Evolutionary conservation across 2,113 vertebrate genomes (phyloP), one percentile per base, ranked within the genome.

Genomic region (Bubo blakistoni): DNA sequence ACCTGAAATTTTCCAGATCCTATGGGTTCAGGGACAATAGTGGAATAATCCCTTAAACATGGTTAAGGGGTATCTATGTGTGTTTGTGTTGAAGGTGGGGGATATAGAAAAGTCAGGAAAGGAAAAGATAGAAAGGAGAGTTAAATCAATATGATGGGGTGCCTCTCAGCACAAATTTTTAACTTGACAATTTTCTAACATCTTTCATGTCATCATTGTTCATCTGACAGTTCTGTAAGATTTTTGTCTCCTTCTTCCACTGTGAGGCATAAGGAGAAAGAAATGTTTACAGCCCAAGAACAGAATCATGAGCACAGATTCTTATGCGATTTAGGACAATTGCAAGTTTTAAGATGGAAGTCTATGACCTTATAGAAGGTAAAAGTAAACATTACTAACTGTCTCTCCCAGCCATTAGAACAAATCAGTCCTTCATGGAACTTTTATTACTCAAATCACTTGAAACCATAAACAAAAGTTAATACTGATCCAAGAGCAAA

Each of bases 381-480:
- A 78, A 90, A 83, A 92, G 38, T 86, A 86, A 92, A 86, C 47
- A 92, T 78, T 73, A 55, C 52, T 94, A 84, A 90, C 49, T 58
- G 47, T 73, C 10, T 83, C n/a, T 83, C 34, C 8, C 38, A 61
- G 49, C 52, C 62, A 86, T 84, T 81, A 95, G 34, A 74, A 13
- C 15, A 86, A 94, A 92, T 90, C 63, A 84, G 90, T 78, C 59
- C 55, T 90, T 92, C 65, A 83, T 54, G 55, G 83, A 83, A 81
- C 69, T 92, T 94, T 51, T 93, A 90, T 84, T 90, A 59, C 71
- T 90, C 16, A 83, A 83, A 80, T 88, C 55, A 76, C 76, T 81
- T 90, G 47, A 93, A 93, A 71, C 24, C 13, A 52, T 88, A 90
- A 94, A 73, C 54, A 77, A 78, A 88, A 77, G 30, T 58, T 88